Evolutionary conservation across 2,797 vertebrate species (phyloP).

Genomic region (Neosilurus mollespiculum): DNA sequence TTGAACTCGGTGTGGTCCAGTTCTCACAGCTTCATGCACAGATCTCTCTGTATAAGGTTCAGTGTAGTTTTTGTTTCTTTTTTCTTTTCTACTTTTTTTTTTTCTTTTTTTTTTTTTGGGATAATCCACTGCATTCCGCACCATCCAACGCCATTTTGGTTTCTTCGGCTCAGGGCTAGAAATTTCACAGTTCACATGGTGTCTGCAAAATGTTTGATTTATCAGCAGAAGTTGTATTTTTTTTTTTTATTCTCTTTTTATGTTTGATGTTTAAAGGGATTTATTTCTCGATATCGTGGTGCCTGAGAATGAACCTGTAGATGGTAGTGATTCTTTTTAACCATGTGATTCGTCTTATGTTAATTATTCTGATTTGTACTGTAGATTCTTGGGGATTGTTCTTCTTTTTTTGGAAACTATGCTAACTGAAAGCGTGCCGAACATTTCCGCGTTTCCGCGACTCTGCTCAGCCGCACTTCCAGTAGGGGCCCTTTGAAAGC

Average conservation of each 20-base stretch:
- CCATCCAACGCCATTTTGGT: slow-evolving; percentile 17
- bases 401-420: slow-evolving; percentile 22
- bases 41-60: slow-evolving; percentile 16
- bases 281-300: slow-evolving; percentile 29
- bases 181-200: slow-evolving; percentile 21
- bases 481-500: not conserved
- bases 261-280: slow-evolving; percentile 10
- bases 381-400: not conserved
- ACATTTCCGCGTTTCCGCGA: slow-evolving; percentile 1
- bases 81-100: not conserved
- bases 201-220: slow-evolving; percentile 4
- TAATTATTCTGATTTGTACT: not conserved
- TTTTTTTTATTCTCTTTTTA: not conserved
- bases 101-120: not conserved
- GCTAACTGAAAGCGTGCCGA: slow-evolving; percentile 35
- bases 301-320: slow-evolving; percentile 1
- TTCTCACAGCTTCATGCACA: not conserved
- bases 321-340: slow-evolving; percentile 15
- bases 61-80: not conserved
- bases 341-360: slow-evolving; percentile 4
- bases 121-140: slow-evolving; percentile 16
- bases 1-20: not conserved
- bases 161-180: slow-evolving; percentile 22
- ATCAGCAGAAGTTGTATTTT: not conserved
- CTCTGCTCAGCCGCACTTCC: not conserved